phyloP scores from a whole-genome alignment of 2,888 invertebrate genomes.

The Plebejus melissa region DNA sequence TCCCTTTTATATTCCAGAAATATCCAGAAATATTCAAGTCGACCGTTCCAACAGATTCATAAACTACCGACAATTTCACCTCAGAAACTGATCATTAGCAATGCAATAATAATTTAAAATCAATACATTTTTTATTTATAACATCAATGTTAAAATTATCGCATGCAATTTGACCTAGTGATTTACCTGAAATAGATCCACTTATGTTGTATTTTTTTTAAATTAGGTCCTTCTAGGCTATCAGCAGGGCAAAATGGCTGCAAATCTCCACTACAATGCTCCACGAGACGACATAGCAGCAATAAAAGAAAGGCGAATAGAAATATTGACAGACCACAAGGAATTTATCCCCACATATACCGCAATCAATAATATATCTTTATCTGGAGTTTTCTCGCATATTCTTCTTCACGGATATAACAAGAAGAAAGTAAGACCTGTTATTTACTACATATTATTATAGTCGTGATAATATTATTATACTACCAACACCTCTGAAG shows the following conservation, averaged over 20 bases:
- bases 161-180: not conserved
- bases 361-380: constrained; percentile 26
- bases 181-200: not conserved
- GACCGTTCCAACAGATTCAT: too few relatives aligned
- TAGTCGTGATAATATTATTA: too few relatives aligned
- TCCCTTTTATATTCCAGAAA: too few relatives aligned
- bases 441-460: too few relatives aligned
- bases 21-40: too few relatives aligned
- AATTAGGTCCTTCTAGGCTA: constrained; percentile 32
- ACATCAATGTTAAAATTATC: too few relatives aligned
- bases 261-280: constrained; percentile 29
- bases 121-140: too few relatives aligned
- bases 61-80: too few relatives aligned
- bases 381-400: constrained; percentile 23
- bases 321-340: constrained; percentile 21
- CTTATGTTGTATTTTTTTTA: not conserved
- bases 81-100: too few relatives aligned
- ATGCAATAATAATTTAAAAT: not conserved
- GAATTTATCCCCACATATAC: constrained; percentile 11
- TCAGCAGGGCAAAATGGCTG: constrained; percentile 30
- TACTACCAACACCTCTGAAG: too few relatives aligned
- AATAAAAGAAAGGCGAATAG: constrained; percentile 29
- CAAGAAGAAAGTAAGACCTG: constrained; percentile 26
- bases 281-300: constrained; percentile 31
- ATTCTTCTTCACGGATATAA: constrained; percentile 25